Evolutionary conservation across 1,140 invertebrate species (phyloP).

Genomic region (Brachionus calyciflorus): DNA sequence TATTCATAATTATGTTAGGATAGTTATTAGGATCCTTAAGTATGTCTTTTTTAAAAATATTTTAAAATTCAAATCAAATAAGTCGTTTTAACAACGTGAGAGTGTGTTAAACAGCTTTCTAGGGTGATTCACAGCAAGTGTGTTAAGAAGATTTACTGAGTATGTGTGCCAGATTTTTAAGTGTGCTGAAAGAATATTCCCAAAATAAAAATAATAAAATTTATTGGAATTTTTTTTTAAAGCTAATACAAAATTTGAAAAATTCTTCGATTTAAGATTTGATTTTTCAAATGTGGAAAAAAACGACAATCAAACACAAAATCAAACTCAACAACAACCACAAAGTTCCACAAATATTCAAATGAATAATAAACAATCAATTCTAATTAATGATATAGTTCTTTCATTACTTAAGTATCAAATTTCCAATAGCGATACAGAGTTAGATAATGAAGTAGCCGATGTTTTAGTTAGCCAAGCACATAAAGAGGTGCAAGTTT

Average conservation of each 20-base stretch:
- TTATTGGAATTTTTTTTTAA: background rate
- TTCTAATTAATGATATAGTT: background rate
- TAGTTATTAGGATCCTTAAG: too few species aligned
- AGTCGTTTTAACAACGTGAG: too few species aligned
- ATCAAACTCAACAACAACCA: background rate
- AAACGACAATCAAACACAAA: constrained; percentile 13
- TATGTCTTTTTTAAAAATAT: too few species aligned
- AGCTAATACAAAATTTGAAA: background rate
- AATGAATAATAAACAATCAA: constrained; percentile 5
- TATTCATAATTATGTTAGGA: too few species aligned
- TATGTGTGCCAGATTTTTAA: too few species aligned
- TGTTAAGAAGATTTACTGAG: too few species aligned
- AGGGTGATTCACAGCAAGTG: too few species aligned
- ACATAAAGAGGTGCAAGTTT: constrained; percentile 2
- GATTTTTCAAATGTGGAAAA: background rate
- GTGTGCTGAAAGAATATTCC: too few species aligned
- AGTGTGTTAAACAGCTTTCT: too few species aligned
- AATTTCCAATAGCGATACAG: background rate
- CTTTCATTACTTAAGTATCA: background rate
- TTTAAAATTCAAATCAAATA: too few species aligned
- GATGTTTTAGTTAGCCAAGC: background rate
- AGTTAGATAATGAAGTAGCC: background rate
- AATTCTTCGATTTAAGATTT: background rate
- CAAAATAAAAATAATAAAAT: background rate
- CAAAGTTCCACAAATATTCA: background rate